These are phyloP conservation scores for Monopterus albus DNA, from an alignment of 2,113 vertebrate genomes.

Conservation along the genomic window DNA sequence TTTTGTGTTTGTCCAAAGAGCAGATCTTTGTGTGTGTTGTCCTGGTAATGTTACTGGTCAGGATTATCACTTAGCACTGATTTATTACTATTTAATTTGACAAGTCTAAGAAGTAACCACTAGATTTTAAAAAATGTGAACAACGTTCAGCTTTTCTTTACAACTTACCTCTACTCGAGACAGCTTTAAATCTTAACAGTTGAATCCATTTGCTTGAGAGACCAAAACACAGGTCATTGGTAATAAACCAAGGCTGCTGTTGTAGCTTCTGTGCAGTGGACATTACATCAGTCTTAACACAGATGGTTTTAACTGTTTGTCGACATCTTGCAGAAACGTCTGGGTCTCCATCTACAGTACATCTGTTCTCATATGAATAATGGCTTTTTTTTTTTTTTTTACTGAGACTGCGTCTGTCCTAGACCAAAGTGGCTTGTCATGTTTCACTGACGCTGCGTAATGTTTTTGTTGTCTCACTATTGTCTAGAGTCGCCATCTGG, in stretches of 20 bases:
- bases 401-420: background rate
- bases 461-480: conserved; percentile 26
- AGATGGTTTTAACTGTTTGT: background rate
- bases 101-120: background rate
- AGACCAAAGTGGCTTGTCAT: conserved; percentile 4
- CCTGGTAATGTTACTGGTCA: background rate
- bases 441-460: conserved; percentile 10
- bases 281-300: background rate
- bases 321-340: conserved; percentile 1
- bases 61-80: background rate
- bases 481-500: conserved; percentile 20
- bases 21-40: conserved; percentile 9
- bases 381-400: background rate
- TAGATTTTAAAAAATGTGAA: background rate
- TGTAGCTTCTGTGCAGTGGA: background rate
- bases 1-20: conserved; percentile 29
- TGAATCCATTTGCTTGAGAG: conserved; percentile 6
- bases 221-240: conserved; percentile 25
- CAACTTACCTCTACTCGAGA: background rate
- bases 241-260: background rate
- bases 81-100: background rate
- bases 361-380: background rate
- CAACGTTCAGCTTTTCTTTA: background rate
- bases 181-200: background rate
- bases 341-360: background rate